Base-by-base conservation (phyloP, 2,113 vertebrate species). In the Coptodon bakossiorum region DNA sequence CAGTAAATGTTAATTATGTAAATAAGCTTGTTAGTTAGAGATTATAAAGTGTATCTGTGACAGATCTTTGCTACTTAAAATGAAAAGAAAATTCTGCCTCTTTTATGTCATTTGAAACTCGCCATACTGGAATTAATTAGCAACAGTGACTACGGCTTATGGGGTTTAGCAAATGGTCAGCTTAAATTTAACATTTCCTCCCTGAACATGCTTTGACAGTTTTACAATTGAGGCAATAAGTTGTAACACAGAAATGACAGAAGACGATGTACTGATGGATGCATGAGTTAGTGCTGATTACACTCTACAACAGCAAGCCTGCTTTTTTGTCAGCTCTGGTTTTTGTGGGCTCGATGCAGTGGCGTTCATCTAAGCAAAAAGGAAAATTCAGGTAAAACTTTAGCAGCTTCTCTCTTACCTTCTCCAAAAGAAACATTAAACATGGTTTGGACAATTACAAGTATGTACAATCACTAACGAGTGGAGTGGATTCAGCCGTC, bases 381-480 rank as follows among this genome's bases (percentile, higher is more conserved):
- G 27, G 11, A 43, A n/a, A n/a, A 17, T 66, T 82, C 5, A n/a
- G 71, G 45, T 8, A 4, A 12, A 76, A 86, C 45, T 48, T 61
- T 80, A 82, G 59, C 78, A 54, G 90, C 79, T 68, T 50, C 71
- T 80, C 24, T 29, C 34, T 82, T 80, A 34, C 57, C 34, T 45
- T 85, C 71, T 24, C 9, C 3, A 3, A 22, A 76, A 80, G 68
- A 81, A 82, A 84, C 79, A 2, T 50, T 27, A 80, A 86, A 63
- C 79, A 2, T 76, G 80, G 50, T 61, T 43, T 31, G 53, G 71
- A 90, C 81, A 66, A 9, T 86, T 85, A 79, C 76, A 2, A 31
- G 71, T 86, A 83, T 86, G 85, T 93, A 90, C 88, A 91, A 86
- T 92, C 88, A 85, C 85, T 71, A 57, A 78, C 52, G 50, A 89